Conservation (phyloP, 2,797 vertebrate genomes). For the Lemur catta region DNA sequence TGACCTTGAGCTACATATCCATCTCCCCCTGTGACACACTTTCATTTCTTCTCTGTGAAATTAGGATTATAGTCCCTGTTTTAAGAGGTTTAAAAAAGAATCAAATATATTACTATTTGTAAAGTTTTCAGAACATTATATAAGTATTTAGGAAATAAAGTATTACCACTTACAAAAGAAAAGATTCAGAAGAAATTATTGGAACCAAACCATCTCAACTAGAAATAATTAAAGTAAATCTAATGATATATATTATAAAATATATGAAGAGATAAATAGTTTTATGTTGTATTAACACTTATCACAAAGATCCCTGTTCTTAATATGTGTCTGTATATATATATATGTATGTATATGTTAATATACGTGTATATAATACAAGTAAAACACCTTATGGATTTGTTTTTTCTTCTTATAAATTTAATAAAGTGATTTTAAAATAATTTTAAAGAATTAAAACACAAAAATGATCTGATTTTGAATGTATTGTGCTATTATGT, state of each 20-base stretch:
- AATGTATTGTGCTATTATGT: background rate
- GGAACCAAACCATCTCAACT: background rate
- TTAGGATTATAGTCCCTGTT: background rate
- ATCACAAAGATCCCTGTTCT: background rate
- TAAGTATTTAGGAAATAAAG: background rate
- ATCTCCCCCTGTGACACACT: rapidly evolving
- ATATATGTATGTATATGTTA: background rate
- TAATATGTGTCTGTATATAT: background rate
- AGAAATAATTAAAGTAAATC: background rate
- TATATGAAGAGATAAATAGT: background rate
- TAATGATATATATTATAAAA: background rate
- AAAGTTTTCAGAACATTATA: background rate
- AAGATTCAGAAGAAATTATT: background rate
- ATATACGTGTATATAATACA: background rate
- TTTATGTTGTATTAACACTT: background rate
- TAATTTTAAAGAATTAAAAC: background rate
- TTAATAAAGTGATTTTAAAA: background rate
- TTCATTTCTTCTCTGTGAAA: background rate
- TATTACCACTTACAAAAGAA: background rate
- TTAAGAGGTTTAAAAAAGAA: background rate
- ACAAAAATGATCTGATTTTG: background rate
- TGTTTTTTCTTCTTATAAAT: background rate
- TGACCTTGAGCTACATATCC: background rate
- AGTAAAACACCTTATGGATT: background rate
- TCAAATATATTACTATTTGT: background rate